Percentiles rank a stretch among this genome's conserved stretches.
These are phyloP conservation scores for Plutella xylostella DNA, from an alignment of 2,888 invertebrate species.

Conservation along the genomic window DNA sequence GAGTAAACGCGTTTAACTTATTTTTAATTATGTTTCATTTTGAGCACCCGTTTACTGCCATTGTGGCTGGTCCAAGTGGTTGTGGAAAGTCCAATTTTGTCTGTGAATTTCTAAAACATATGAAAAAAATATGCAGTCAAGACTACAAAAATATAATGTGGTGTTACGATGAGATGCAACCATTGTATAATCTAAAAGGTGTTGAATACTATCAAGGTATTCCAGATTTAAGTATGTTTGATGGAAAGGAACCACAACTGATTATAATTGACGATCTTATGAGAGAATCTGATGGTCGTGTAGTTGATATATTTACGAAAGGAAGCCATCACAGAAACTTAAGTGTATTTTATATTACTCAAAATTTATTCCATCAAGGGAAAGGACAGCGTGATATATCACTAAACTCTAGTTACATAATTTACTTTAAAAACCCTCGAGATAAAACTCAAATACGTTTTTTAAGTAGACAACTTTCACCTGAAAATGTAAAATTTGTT, in stretches of 20 bases:
- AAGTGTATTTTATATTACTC: constrained; percentile 25
- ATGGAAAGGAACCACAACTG: constrained; percentile 19
- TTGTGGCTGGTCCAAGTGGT: constrained; percentile 21
- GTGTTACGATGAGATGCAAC: constrained; percentile 19
- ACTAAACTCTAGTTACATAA: constrained; percentile 20
- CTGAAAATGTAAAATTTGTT: constrained; percentile 21
- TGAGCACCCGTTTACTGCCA: constrained; percentile 18
- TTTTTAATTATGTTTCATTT: constrained; percentile 9
- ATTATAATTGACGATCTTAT: constrained; percentile 26
- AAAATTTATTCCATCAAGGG: constrained; percentile 23
- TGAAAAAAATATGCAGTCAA: constrained; percentile 10
- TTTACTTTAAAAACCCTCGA: constrained; percentile 23
- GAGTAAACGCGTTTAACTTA: too few relatives aligned
- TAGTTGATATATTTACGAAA: constrained; percentile 24
- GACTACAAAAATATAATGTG: constrained; percentile 2
- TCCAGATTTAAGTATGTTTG: constrained; percentile 24
- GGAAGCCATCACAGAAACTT: constrained; percentile 23
- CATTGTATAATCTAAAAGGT: constrained; percentile 19
- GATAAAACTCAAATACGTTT: constrained; percentile 22
- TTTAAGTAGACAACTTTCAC: constrained; percentile 21
- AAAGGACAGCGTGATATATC: constrained; percentile 22
- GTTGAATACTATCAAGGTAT: constrained; percentile 22
- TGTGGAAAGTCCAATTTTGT: constrained; percentile 21
- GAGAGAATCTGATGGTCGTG: constrained; percentile 24
- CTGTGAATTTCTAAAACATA: constrained; percentile 14